phyloP scores from a whole-genome alignment of 2,113 vertebrate genomes.

The Cavia porcellus region DNA sequence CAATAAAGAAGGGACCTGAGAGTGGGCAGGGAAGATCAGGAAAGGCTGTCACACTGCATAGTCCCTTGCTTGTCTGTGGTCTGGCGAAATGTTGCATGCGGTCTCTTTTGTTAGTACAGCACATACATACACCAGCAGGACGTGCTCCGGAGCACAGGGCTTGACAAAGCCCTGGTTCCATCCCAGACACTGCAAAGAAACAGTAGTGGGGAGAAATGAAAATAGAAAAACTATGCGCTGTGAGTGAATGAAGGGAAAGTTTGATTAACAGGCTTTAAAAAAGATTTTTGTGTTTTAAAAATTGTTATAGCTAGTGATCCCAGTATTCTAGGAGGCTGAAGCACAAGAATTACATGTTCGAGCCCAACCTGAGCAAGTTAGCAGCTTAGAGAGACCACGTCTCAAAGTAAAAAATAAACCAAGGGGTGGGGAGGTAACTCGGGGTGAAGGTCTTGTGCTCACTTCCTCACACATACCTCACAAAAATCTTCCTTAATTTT shows the following conservation, averaged over 20 bases:
- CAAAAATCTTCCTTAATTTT: neutral
- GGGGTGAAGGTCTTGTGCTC: neutral
- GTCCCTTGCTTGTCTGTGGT: neutral
- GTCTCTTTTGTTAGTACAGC: neutral
- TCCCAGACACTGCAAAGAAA: neutral
- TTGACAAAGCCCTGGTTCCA: fast-evolving
- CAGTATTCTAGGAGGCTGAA: neutral
- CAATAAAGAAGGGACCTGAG: neutral
- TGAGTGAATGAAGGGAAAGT: neutral
- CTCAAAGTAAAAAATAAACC: neutral
- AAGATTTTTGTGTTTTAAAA: neutral
- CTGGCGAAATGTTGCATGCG: neutral
- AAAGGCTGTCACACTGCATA: neutral
- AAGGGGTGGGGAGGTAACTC: neutral
- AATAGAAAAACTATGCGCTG: neutral
- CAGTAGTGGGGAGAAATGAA: neutral
- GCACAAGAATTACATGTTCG: neutral
- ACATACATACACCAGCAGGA: neutral
- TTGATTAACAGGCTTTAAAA: neutral
- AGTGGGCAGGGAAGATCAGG: neutral
- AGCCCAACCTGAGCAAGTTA: neutral
- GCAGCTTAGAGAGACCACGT: neutral
- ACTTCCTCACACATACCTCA: neutral
- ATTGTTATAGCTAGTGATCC: neutral
- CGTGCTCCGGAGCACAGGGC: too few relatives aligned